Percentiles rank a stretch among this genome's conserved stretches.
phyloP scores from a whole-genome alignment of 1,140 invertebrate genomes.

The Drosophila sp. region DNA sequence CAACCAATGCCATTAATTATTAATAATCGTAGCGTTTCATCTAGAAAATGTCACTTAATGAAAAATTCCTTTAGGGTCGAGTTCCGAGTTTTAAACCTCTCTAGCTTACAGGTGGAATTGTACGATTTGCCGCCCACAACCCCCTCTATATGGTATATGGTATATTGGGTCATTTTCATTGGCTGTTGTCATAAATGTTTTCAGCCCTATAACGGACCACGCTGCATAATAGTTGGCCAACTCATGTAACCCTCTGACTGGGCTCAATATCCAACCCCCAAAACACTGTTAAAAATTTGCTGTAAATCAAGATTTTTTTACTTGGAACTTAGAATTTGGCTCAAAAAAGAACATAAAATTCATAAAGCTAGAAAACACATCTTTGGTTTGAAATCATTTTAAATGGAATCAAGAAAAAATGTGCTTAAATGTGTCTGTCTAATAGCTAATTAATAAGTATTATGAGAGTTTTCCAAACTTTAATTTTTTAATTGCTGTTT shows the following conservation, averaged over 20 bases:
- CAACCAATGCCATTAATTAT: conserved; percentile 27
- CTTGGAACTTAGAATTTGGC: too few relatives aligned
- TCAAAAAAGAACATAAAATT: too few relatives aligned
- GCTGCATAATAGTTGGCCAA: conserved; percentile 77
- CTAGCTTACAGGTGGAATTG: background rate
- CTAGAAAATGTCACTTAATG: conserved; percentile 26
- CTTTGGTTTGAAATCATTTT: too few relatives aligned
- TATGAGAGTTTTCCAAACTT: too few relatives aligned
- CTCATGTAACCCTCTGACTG: conserved; percentile 48
- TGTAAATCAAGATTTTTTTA: too few relatives aligned
- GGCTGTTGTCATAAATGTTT: conserved; percentile 39
- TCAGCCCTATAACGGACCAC: conserved; percentile 26
- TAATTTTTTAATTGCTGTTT: too few relatives aligned
- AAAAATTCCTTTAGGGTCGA: conserved; percentile 35
- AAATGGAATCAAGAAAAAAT: too few relatives aligned
- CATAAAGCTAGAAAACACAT: too few relatives aligned
- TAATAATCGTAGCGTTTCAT: conserved; percentile 34
- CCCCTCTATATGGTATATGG: too few relatives aligned
- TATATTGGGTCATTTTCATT: conserved; percentile 48
- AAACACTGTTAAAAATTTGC: too few relatives aligned
- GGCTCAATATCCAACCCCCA: conserved; percentile 23
- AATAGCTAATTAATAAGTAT: too few relatives aligned
- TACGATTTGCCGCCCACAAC: conserved; percentile 7
- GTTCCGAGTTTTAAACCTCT: conserved; percentile 18
- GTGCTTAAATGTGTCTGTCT: too few relatives aligned